Evolutionary conservation across 2,888 invertebrate species (phyloP).

Genomic region (Agrotis clavis): DNA sequence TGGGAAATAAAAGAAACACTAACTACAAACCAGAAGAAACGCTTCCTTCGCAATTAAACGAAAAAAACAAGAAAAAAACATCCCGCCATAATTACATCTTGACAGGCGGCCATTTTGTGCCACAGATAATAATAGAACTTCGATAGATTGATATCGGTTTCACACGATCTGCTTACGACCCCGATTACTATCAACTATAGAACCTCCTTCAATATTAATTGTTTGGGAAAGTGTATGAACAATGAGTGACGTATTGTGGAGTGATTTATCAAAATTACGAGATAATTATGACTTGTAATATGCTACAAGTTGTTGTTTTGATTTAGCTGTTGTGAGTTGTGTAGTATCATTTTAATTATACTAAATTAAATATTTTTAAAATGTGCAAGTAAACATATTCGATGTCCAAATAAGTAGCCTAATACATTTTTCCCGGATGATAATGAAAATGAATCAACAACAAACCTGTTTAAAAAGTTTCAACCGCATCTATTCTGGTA

Average conservation of each 20-base stretch:
- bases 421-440: no score
- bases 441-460: neutral
- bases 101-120: constrained; percentile 50
- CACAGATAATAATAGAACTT: constrained; percentile 49
- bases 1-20: no score
- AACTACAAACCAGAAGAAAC: constrained; percentile 1
- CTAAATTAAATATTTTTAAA: neutral
- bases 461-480: neutral
- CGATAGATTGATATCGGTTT: constrained; percentile 59
- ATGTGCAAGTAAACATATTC: neutral
- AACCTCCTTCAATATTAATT: constrained; percentile 49
- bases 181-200: constrained; percentile 31
- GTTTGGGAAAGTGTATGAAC: constrained; percentile 51
- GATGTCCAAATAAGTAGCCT: no score
- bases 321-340: neutral
- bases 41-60: constrained; percentile 25
- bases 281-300: neutral
- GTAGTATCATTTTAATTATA: neutral
- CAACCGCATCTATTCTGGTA: neutral
- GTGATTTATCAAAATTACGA: constrained; percentile 44
- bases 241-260: constrained; percentile 38
- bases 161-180: constrained; percentile 60
- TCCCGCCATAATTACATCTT: constrained; percentile 34
- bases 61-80: constrained; percentile 6
- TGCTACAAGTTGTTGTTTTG: neutral